phyloP scores from a whole-genome alignment of 1,140 invertebrate species.

The Diorhabda elongata region DNA sequence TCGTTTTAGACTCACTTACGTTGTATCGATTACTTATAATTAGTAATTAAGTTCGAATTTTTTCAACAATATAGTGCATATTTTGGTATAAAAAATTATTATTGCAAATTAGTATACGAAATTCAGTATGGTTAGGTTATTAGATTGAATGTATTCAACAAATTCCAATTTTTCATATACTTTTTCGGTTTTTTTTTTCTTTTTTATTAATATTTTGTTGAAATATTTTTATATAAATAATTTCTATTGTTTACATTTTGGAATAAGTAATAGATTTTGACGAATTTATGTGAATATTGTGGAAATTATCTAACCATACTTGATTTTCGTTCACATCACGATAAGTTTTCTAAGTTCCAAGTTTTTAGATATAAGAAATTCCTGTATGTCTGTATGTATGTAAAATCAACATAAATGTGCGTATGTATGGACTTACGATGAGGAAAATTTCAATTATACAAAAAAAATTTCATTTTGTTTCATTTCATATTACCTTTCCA shows the following conservation, averaged over 20 bases:
- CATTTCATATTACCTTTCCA: constrained; percentile 8
- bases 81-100: constrained; percentile 12
- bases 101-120: not conserved
- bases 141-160: not conserved
- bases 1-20: not conserved
- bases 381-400: constrained; percentile 44
- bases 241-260: no score
- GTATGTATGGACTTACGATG: constrained; percentile 41
- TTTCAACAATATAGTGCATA: constrained; percentile 10
- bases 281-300: no score
- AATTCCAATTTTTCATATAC: not conserved
- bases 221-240: no score
- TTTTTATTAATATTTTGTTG: no score
- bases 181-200: no score
- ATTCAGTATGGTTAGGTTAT: not conserved
- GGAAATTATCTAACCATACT: constrained; percentile 2
- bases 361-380: constrained; percentile 30
- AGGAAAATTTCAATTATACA: constrained; percentile 44
- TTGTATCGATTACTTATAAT: not conserved
- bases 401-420: constrained; percentile 36
- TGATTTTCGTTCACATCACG: constrained; percentile 12
- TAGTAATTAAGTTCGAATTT: not conserved
- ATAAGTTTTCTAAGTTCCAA: constrained; percentile 17
- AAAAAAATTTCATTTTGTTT: constrained; percentile 18
- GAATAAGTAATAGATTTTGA: no score